Evolutionary conservation across 2,797 vertebrate genomes (phyloP), one percentile per base, ranked within the genome.

Genomic region (Enteromius thamalakanensis): DNA sequence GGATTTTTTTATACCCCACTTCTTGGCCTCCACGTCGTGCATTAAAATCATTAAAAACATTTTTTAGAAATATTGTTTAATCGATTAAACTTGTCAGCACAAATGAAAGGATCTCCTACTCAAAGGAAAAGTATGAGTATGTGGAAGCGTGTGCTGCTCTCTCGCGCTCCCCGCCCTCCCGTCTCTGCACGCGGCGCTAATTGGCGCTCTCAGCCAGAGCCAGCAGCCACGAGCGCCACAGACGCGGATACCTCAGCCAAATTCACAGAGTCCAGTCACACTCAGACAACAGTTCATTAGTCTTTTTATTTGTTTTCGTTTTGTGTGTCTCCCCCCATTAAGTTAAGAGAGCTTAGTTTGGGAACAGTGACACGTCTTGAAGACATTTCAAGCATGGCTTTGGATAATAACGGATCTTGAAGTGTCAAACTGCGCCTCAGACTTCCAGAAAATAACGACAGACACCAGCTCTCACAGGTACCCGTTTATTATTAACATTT

Each of bases 171-270:
- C 51, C 19, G 34, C 65, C 74, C 53, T 45, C 81, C 70, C n/a
- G 40, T 83, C 81, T 42, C 51, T 4, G 74, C 81, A 60, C 75
- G 72, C 64, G 74, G 62, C 81, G 65, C 49, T 83, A 83, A 83
- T 83, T 68, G 49, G 23, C 8, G 74, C 55, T 51, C 55, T 49
- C 32, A 15, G 60, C 80, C 21, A n/a, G 6, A 82, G 71, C 34
- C 72, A 67, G 81, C 64, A 34, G 62, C 76, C 72, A 49, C 64
- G 49, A 68, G 72, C 71, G 23, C n/a, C 60, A 51, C 53, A 60
- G 65, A 78, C 51, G 40, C 51, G 9, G 37, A 83, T 4, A 2
- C 65, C 74, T 23, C 74, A 49, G 74, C 62, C 71, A 76, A 65
- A 58, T 26, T 34, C 79, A 58, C 47, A 67, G n/a, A 62, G 69